phyloP scores from a whole-genome alignment of 2,888 invertebrate genomes.

The Sthenelais limicola region DNA sequence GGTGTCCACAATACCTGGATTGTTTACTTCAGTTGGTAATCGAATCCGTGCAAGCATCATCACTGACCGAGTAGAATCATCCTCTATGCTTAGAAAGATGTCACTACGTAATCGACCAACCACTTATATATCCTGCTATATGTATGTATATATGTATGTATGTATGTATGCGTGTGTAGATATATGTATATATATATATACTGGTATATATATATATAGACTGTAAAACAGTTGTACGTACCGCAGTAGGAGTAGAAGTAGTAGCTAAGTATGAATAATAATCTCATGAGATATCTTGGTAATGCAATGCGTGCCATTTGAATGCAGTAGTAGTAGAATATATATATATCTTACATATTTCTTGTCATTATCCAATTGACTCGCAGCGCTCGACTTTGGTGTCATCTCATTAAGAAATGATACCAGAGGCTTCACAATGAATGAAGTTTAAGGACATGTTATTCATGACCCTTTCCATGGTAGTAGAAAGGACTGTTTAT shows the following conservation, averaged over 20 bases:
- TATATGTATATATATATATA: background rate
- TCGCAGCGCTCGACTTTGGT: too few species aligned
- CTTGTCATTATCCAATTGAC: constrained; percentile 26
- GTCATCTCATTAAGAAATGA: too few species aligned
- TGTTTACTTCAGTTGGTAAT: background rate
- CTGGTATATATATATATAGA: constrained; percentile 16
- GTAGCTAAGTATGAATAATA: constrained; percentile 27
- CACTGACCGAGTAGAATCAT: constrained; percentile 3
- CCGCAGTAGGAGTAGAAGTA: constrained; percentile 30
- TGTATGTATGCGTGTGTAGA: background rate
- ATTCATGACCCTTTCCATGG: too few species aligned
- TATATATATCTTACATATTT: background rate
- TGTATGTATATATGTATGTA: background rate
- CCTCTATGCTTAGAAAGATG: constrained; percentile 28
- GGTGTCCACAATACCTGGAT: constrained; percentile 3
- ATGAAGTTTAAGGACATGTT: too few species aligned
- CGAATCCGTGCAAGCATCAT: constrained; percentile 16
- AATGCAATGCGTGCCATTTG: constrained; percentile 30
- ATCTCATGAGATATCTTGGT: constrained; percentile 36
- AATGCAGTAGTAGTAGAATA: constrained; percentile 27
- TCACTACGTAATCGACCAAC: too few species aligned
- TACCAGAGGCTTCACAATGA: too few species aligned
- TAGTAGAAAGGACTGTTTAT: too few species aligned
- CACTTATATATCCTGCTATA: too few species aligned
- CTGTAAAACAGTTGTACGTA: constrained; percentile 34